phyloP scores from a whole-genome alignment of 2,797 vertebrate genomes.

The Natrix natrix region DNA sequence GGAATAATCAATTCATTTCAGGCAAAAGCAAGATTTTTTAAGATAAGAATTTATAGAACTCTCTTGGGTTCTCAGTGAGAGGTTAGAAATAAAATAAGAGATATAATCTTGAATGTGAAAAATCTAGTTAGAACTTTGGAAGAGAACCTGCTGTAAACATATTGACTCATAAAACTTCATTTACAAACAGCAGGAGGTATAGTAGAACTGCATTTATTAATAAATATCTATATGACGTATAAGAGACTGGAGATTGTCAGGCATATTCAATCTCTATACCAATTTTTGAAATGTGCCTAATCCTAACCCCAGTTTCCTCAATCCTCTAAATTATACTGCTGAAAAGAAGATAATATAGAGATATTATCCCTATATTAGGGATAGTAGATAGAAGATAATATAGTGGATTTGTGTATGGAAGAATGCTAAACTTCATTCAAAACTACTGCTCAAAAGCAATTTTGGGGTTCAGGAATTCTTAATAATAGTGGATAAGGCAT shows the following conservation, averaged over 20 bases:
- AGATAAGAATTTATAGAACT: background rate
- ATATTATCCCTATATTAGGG: too few species aligned
- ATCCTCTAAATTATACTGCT: background rate
- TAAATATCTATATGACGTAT: background rate
- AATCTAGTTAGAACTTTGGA: background rate
- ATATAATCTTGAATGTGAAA: background rate
- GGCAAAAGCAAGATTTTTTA: background rate
- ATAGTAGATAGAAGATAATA: too few species aligned
- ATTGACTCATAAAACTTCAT: background rate
- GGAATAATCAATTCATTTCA: background rate
- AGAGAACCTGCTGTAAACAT: background rate
- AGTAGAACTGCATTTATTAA: background rate
- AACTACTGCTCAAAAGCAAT: background rate
- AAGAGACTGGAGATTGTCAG: background rate
- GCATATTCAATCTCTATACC: background rate
- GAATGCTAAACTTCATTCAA: background rate
- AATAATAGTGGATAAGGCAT: background rate
- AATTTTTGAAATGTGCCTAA: background rate
- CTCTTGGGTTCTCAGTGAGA: background rate
- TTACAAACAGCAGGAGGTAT: background rate
- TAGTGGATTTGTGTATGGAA: background rate
- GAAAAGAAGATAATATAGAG: background rate
- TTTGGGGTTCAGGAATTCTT: background rate
- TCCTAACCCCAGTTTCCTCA: background rate
- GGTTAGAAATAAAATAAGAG: background rate